Base-by-base conservation (phyloP, 2,113 vertebrate genomes). In the Daubentonia madagascariensis region DNA sequence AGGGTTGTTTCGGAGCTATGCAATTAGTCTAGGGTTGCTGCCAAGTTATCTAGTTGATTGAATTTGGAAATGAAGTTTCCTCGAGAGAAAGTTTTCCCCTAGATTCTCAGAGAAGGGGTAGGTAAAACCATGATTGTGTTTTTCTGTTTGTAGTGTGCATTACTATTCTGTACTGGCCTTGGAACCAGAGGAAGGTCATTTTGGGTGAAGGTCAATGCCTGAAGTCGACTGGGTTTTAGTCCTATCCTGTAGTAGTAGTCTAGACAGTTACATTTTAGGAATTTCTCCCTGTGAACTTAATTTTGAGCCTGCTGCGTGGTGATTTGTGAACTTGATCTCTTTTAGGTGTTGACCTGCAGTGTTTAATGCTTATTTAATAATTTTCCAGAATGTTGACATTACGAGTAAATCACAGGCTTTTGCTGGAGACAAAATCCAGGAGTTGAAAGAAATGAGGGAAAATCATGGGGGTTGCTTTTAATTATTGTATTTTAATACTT, bases 161-260 rank as follows among this genome's bases (percentile, higher is more conserved):
- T 87, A 63, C 92, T 50, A 68, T 83, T 89, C 93, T 85, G 80
- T 91, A 78, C 57, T 79, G 93, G 54, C 96, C 0, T 89, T 84
- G 89, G 96, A 97, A 96, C 83, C 83, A 22, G 37, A 11, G 90
- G 3, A 93, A 98, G 98, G 98, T 98, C 97, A 94, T 85, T 79
- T 96, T 97, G 98, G 98, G 98, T 98, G 98, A 98, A 98, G 97
- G 94, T 97, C 96, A 89, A 75, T 96, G 78, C 93, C 85, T 1
- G 1, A 90, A 75, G 14, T 87, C 37, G 20, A 43, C 78, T 52
- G 86, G 75, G 17, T 67, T 86, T 90, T 20, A 85, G n/a, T 84
- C 18, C 28, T 76, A 43, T 22, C 68, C 18, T n/a, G 37, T 43
- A 7, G 70, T 79, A 67, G 68, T 91, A 67, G 32, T 88, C 7